phyloP scores from a whole-genome alignment of 2,888 invertebrate species.

The Tigriopus californicus region DNA sequence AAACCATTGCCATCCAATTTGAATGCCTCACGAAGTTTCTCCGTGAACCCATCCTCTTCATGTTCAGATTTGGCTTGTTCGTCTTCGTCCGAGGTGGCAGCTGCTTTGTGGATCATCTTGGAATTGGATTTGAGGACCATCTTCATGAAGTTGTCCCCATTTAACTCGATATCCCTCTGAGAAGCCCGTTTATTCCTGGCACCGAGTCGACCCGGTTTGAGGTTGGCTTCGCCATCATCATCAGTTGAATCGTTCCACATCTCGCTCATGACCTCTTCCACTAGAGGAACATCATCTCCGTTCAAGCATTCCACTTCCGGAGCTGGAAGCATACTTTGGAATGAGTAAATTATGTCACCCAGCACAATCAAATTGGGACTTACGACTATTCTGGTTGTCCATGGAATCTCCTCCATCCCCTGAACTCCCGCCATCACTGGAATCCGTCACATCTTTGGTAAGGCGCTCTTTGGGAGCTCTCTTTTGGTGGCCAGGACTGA shows the following conservation, averaged over 20 bases:
- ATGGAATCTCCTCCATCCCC: too few relatives aligned
- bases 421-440: too few relatives aligned
- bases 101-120: background rate
- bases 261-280: background rate
- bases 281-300: background rate
- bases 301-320: background rate
- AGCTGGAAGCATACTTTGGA: too few relatives aligned
- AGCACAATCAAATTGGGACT: too few relatives aligned
- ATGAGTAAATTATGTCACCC: too few relatives aligned
- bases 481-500: too few relatives aligned
- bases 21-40: background rate
- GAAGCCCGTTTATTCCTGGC: background rate
- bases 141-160: background rate
- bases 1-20: background rate
- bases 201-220: too few relatives aligned
- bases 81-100: too few relatives aligned
- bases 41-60: background rate
- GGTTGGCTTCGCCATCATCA: too few relatives aligned
- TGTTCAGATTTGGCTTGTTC: background rate
- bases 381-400: too few relatives aligned
- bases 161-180: background rate
- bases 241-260: background rate
- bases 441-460: too few relatives aligned
- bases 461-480: too few relatives aligned
- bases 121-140: background rate